Base-by-base conservation (phyloP, 2,113 vertebrate species). In the Sorex fumeus region DNA sequence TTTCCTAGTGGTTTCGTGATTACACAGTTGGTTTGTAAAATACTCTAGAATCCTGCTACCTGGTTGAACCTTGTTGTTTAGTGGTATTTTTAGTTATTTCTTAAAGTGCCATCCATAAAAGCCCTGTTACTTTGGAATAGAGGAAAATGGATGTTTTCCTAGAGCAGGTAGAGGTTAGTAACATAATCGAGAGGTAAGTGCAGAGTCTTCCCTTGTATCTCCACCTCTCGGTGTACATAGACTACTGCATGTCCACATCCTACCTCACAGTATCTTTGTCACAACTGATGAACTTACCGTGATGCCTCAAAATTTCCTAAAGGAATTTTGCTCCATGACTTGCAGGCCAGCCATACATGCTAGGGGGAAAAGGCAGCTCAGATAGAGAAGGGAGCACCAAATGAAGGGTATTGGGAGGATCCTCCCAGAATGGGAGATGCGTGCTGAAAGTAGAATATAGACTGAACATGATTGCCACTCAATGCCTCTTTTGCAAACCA, bases 191-290 rank as follows among this genome's bases (percentile, higher is more conserved):
- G 25, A 45, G 21, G 40, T 40, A 32, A 40, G 15, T 34, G 50
- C 8, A 23, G 40, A 53, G 25, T 45, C 57, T 74, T 72, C 30
- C 74, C 53, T 18, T 30, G 45, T 34, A 28, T 45, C 18, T 16
- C 25, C 19, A 1, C 6, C 36, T 53, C 16, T 45, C 4, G n/a
- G 28, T 0, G 0, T 7, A 4, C 1, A 13, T 1, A n/a, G 60
- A 28, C 36, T 25, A 6, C 16, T 8, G n/a, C 34, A 7, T 32
- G 25, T 13, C 27, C 34, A 23, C 23, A 15, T 10, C 16, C 40
- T 47, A 77, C 19, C 79, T 40, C 25, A n/a, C 5, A 23, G 2
- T 1, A 0, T 2, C 4, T 27, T 50, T 28, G 13, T 62, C 36
- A 60, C 27, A 67, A 45, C 0, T 30, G 11, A 67, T 60, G 45